A percentile compares a stretch with the other conserved stretches of the same genome.
phyloP scores from a whole-genome alignment of 2,113 vertebrate genomes.

The Alouatta palliata region DNA sequence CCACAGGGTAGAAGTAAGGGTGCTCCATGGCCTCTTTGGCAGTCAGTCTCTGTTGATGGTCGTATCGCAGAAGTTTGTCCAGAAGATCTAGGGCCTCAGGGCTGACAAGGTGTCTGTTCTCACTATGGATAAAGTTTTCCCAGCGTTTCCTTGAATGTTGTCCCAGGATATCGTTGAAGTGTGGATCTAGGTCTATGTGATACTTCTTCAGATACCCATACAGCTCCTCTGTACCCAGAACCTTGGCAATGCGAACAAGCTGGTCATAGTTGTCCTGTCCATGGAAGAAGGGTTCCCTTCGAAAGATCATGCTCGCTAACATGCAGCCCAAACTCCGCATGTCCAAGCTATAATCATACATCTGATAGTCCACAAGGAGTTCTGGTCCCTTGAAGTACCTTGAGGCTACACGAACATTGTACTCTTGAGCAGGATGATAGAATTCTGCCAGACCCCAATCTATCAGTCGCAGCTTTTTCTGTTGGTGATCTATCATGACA shows the following conservation, averaged over 20 bases:
- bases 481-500: slow-evolving; percentile 99
- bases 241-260: slow-evolving; percentile 98
- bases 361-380: slow-evolving; percentile 99
- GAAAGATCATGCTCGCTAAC: slow-evolving; percentile 99
- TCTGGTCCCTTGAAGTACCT: slow-evolving; percentile 99
- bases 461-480: slow-evolving; percentile 98
- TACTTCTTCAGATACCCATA: slow-evolving; percentile 99
- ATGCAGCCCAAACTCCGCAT: slow-evolving; percentile 99
- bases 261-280: slow-evolving; percentile 99
- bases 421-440: slow-evolving; percentile 99
- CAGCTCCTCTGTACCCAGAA: slow-evolving; percentile 97
- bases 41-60: slow-evolving; percentile 98
- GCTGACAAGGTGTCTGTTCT: slow-evolving; percentile 98
- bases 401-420: slow-evolving; percentile 99
- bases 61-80: slow-evolving; percentile 98
- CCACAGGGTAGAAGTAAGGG: slow-evolving; percentile 97
- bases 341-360: slow-evolving; percentile 99
- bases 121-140: slow-evolving; percentile 99
- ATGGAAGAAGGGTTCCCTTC: slow-evolving; percentile 99
- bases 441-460: slow-evolving; percentile 99
- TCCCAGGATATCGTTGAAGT: slow-evolving; percentile 98
- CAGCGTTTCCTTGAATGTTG: slow-evolving; percentile 97
- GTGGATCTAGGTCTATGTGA: slow-evolving; percentile 98
- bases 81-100: slow-evolving; percentile 96
- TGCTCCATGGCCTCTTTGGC: slow-evolving; percentile 98